Evolutionary conservation across 2,797 vertebrate species (phyloP).

Genomic region (Ibycter americanus): DNA sequence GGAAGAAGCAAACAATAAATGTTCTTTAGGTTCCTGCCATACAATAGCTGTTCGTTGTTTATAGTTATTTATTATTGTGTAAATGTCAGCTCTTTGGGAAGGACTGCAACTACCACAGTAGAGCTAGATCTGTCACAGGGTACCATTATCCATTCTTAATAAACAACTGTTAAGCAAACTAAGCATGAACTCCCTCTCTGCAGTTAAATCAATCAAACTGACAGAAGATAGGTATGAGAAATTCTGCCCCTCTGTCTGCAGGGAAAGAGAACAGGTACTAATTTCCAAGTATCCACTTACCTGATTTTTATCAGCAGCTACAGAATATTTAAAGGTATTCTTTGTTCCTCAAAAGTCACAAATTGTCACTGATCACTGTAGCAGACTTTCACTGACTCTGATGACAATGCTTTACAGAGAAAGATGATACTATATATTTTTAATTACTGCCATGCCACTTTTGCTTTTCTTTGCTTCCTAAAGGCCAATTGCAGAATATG

Average conservation of each 20-base stretch:
- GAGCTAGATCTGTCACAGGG: not conserved
- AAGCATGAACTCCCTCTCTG: constrained; percentile 14
- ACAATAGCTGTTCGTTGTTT: not conserved
- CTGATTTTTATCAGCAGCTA: constrained; percentile 37
- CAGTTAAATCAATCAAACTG: constrained; percentile 11
- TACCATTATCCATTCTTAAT: constrained; percentile 2
- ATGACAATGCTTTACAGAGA: not conserved
- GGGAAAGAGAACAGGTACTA: not conserved
- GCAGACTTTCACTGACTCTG: not conserved
- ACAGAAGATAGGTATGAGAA: not conserved
- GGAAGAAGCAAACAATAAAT: not conserved
- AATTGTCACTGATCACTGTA: not conserved
- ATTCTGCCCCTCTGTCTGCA: not conserved
- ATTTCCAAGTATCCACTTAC: constrained; percentile 12
- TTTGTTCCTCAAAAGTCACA: constrained; percentile 11
- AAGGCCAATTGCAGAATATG: not conserved
- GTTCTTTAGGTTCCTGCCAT: not conserved
- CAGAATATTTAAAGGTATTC: not conserved
- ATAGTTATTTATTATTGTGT: not conserved
- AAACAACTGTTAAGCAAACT: constrained; percentile 40
- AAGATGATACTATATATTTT: not conserved
- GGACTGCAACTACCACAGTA: not conserved
- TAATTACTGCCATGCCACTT: not conserved
- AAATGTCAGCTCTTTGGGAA: not conserved
- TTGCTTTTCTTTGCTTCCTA: not conserved